A percentile compares a stretch with the other conserved stretches of the same genome.
These are phyloP conservation scores for Nixonia krombeini DNA, from an alignment of 1,140 invertebrate genomes.

Conservation along the genomic window DNA sequence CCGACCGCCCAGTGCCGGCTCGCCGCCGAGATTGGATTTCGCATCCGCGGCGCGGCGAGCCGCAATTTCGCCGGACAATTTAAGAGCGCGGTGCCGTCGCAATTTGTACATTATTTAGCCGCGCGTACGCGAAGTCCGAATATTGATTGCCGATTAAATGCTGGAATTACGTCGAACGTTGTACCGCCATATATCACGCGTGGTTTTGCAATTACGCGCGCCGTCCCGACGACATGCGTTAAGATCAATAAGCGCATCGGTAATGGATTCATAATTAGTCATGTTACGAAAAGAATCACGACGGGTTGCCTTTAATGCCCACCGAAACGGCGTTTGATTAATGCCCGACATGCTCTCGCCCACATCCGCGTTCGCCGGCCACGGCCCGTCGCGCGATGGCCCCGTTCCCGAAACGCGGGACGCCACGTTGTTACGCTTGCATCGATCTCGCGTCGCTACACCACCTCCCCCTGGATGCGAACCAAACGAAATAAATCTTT, in stretches of 20 bases:
- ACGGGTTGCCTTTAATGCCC: slow-evolving; percentile 6
- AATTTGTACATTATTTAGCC: slow-evolving; percentile 1
- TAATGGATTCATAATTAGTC: slow-evolving; percentile 57
- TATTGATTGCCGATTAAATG: slow-evolving; percentile 5
- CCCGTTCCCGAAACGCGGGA: not conserved
- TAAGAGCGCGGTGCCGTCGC: not conserved
- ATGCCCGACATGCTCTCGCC: slow-evolving; percentile 3
- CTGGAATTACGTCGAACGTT: not conserved
- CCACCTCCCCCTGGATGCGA: no score
- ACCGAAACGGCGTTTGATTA: slow-evolving; percentile 8
- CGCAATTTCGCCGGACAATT: slow-evolving; percentile 15
- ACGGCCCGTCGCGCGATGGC: no score
- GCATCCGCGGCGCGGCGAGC: slow-evolving; percentile 6
- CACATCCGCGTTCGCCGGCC: slow-evolving; percentile 20
- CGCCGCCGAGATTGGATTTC: slow-evolving; percentile 11
- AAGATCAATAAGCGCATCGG: slow-evolving; percentile 54
- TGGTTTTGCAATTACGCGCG: slow-evolving; percentile 9
- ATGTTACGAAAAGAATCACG: slow-evolving; percentile 2
- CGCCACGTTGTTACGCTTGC: not conserved
- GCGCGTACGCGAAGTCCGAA: not conserved
- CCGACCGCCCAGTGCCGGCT: slow-evolving; percentile 24
- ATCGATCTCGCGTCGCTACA: no score
- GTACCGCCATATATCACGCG: not conserved
- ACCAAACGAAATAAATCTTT: no score
- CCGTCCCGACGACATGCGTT: slow-evolving; percentile 24